These are phyloP conservation scores for Cosmia pyralina DNA, from an alignment of 2,888 invertebrate genomes.

Conservation along the genomic window DNA sequence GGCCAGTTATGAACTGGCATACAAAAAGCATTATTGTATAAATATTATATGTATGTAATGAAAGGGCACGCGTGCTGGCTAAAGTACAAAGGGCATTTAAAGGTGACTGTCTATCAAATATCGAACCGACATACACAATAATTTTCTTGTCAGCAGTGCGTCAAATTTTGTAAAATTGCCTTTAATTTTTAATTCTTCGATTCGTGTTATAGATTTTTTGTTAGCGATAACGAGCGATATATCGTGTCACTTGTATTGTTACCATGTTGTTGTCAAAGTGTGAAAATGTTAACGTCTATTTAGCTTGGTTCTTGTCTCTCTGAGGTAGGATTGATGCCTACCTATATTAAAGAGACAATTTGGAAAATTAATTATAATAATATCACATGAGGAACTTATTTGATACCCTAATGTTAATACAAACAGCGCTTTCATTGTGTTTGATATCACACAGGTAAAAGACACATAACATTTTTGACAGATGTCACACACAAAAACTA, in stretches of 20 bases:
- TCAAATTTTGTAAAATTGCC: slow-evolving; percentile 60
- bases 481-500: slow-evolving; percentile 62
- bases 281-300: background rate
- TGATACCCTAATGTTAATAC: background rate
- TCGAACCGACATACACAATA: slow-evolving; percentile 65
- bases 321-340: background rate
- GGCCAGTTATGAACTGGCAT: slow-evolving; percentile 60
- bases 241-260: background rate
- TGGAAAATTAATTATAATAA: background rate
- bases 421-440: background rate
- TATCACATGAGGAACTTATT: background rate
- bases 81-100: slow-evolving; percentile 72
- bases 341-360: background rate
- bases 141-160: slow-evolving; percentile 77
- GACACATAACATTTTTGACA: slow-evolving; percentile 49
- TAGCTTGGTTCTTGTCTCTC: background rate
- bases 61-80: slow-evolving; percentile 77
- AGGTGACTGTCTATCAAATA: slow-evolving; percentile 80
- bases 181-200: slow-evolving; percentile 57
- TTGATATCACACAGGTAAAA: slow-evolving; percentile 39
- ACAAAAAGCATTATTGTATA: slow-evolving; percentile 72
- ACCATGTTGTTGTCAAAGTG: background rate
- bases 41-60: slow-evolving; percentile 71
- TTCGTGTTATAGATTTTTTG: slow-evolving; percentile 37
- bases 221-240: background rate